Evolutionary conservation across 2,888 invertebrate species (phyloP), one percentile per base, ranked within the genome.

Genomic region (Notocelia uddmanniana): DNA sequence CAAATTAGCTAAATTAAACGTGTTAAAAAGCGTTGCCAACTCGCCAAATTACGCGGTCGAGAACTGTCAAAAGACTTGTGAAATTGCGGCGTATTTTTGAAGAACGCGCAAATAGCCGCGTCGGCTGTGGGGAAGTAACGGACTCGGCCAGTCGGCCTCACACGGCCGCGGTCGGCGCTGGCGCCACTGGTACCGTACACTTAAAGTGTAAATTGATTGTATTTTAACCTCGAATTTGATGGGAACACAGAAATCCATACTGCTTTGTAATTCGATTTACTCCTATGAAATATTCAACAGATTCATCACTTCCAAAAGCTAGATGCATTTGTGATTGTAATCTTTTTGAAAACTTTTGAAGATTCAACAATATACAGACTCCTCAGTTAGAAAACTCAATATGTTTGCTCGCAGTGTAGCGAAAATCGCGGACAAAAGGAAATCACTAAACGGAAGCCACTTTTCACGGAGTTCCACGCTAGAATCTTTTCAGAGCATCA

Each of bases 81-180:
- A 88, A 91, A 83, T 90, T 86, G 83, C 85, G 78, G 85, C 83
- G 86, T 91, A 91, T 92, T 91, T 91, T 89, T 83, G 90, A 89
- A 86, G 88, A 89, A 88, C 81, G 80, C 84, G 85, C 82, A 82
- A 88, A 88, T 86, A 74, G 60, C 66, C 54, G 82, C 82, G 83
- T 82, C 82, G 83, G 83, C 81, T 83, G 71, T 82, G 81, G 84
- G 86, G 84, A 87, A 85, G 87, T 84, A 86, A 84, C 72, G 81
- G 72, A 45, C 34, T 37, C 55, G 54, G 26, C 59, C 71, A 45
- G 31, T 37, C 62, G 48, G 37, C 59, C 71, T 66, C 71, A 71
- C 71, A 67, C 66, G 57, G 52, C 66, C 59, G n/a, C 18, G 8
- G 50, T 26, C 5, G 2, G 31, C 21, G 62, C 50, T 31, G 71